Conservation (phyloP, 2,888 invertebrate genomes). For the Uloborus plumipes region DNA sequence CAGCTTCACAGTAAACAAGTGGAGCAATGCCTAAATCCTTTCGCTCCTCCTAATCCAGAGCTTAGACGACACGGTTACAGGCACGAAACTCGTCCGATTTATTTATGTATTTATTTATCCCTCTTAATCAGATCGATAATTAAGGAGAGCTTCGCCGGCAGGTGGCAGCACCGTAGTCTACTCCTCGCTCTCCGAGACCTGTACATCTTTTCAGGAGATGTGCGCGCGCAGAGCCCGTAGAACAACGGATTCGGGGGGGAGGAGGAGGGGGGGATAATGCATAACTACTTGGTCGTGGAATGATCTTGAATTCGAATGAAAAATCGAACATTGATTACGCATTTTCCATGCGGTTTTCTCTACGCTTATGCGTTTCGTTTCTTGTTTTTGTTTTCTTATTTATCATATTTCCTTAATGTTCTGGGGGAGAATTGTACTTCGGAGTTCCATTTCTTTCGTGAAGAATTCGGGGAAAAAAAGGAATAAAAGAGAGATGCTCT, state of each 20-base stretch:
- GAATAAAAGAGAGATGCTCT: too few relatives aligned
- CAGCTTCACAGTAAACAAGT: too few relatives aligned
- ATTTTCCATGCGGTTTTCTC: conserved; percentile 22
- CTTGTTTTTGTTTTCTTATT: conserved; percentile 3
- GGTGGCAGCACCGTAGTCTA: conserved; percentile 29
- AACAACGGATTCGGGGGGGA: neutral
- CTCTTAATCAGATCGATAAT: conserved; percentile 44
- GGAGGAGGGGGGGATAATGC: conserved; percentile 27
- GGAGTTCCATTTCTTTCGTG: too few relatives aligned
- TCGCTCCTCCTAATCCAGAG: too few relatives aligned
- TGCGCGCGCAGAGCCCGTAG: conserved; percentile 39
- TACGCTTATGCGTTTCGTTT: too few relatives aligned
- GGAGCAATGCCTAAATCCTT: too few relatives aligned
- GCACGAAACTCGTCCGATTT: conserved; percentile 13
- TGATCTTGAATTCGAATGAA: conserved; percentile 42
- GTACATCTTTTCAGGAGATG: conserved; percentile 39
- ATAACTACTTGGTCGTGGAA: conserved; percentile 30
- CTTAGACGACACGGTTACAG: too few relatives aligned
- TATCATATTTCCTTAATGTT: too few relatives aligned
- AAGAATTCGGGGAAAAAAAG: too few relatives aligned
- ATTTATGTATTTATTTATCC: conserved; percentile 55
- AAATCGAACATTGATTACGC: conserved; percentile 62
- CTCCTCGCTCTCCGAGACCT: conserved; percentile 27
- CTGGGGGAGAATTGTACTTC: too few relatives aligned
- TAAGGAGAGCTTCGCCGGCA: conserved; percentile 27